phyloP scores from a whole-genome alignment of 2,113 vertebrate genomes.

The Trichomycterus rosablanca region DNA sequence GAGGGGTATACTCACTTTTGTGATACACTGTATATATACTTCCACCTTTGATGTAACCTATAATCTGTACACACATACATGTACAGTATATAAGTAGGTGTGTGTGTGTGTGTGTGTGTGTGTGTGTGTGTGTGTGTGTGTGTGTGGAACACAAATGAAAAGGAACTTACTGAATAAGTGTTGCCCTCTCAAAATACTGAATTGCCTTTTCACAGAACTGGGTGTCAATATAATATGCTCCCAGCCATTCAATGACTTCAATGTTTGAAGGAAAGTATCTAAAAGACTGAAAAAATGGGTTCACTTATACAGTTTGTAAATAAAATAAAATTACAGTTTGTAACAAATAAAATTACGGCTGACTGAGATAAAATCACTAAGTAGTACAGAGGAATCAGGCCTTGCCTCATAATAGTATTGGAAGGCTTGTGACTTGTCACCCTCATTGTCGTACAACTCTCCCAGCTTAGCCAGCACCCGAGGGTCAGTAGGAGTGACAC shows the following conservation, averaged over 20 bases:
- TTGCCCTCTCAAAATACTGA: conserved; percentile 96
- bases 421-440: conserved; percentile 93
- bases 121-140: too few species aligned
- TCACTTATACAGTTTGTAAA: neutral
- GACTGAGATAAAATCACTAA: too few species aligned
- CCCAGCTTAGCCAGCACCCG: conserved; percentile 82
- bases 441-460: conserved; percentile 81
- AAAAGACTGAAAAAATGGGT: conserved; percentile 73
- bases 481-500: conserved; percentile 85
- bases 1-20: too few species aligned
- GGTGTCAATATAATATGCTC: conserved; percentile 90
- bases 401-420: conserved; percentile 90
- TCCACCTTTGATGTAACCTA: too few species aligned
- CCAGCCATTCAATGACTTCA: conserved; percentile 94
- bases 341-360: too few species aligned
- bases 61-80: too few species aligned
- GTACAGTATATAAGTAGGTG: too few species aligned
- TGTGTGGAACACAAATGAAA: too few species aligned
- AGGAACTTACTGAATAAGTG: conserved; percentile 89
- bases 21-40: too few species aligned
- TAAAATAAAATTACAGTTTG: neutral
- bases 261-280: conserved; percentile 95
- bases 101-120: too few species aligned
- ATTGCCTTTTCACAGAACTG: conserved; percentile 98
- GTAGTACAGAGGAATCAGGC: neutral